Evolutionary conservation across 2,797 vertebrate species (phyloP).

Genomic region (Paramormyrops hopkinsi): DNA sequence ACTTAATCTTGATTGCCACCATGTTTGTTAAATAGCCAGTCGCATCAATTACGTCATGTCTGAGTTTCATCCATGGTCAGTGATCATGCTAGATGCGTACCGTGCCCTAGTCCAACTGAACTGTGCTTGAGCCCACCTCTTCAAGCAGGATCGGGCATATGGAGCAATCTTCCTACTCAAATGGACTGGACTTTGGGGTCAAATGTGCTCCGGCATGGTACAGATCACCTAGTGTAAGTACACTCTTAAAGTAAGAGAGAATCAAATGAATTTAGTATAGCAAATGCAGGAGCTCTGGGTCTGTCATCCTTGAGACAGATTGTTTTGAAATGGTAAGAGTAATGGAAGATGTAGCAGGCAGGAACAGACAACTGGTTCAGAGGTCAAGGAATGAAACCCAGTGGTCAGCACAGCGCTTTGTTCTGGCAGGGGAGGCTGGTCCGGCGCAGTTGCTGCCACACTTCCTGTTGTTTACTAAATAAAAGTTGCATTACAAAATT

Average conservation of each 20-base stretch:
- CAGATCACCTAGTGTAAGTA: background rate
- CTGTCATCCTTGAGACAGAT: background rate
- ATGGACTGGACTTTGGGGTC: background rate
- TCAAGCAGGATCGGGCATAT: background rate
- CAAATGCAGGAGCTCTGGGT: background rate
- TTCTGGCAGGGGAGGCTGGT: background rate
- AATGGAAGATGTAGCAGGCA: background rate
- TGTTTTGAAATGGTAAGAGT: background rate
- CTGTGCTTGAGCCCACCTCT: background rate
- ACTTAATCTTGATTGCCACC: background rate
- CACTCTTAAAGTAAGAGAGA: background rate
- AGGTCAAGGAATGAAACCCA: background rate
- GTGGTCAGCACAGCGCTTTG: background rate
- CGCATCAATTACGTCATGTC: background rate
- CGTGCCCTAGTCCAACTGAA: background rate
- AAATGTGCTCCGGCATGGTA: background rate
- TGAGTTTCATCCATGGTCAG: background rate
- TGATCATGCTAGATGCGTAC: background rate
- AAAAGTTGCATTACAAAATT: background rate
- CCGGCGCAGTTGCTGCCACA: background rate
- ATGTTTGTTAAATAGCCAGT: background rate
- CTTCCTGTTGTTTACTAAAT: background rate
- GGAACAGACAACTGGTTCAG: background rate
- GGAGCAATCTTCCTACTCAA: background rate
- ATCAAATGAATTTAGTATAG: background rate